phyloP scores from a whole-genome alignment of 2,888 invertebrate genomes.

The Zygogramma bicolorata region DNA sequence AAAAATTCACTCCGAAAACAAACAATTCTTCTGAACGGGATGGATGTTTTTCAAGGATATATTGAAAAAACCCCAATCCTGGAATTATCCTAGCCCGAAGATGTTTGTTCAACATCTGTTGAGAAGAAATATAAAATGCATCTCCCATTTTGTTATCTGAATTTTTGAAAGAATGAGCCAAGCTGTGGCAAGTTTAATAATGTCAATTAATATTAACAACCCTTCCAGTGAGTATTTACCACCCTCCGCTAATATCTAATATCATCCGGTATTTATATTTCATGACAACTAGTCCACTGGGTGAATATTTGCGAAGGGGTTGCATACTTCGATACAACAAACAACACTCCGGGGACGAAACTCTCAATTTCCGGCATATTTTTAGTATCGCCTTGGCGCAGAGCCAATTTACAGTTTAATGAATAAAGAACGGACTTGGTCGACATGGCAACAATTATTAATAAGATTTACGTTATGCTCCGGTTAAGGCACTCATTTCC shows the following conservation, averaged over 20 bases:
- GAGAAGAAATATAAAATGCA: no score
- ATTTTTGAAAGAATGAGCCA: background rate
- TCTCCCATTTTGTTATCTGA: no score
- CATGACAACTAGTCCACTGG: constrained; percentile 40
- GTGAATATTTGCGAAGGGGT: constrained; percentile 53
- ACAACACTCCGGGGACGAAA: constrained; percentile 58
- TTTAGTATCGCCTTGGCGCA: constrained; percentile 42
- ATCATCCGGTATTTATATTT: constrained; percentile 29
- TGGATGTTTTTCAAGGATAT: background rate
- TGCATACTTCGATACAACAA: constrained; percentile 48
- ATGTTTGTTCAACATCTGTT: no score
- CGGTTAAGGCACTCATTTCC: constrained; percentile 54
- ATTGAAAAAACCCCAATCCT: background rate
- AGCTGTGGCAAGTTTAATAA: background rate
- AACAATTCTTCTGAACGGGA: background rate
- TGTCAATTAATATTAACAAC: constrained; percentile 6
- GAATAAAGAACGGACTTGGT: constrained; percentile 46
- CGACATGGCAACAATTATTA: constrained; percentile 48
- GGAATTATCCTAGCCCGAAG: no score
- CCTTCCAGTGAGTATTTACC: background rate
- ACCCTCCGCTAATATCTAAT: background rate
- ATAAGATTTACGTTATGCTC: constrained; percentile 55
- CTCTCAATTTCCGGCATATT: constrained; percentile 61
- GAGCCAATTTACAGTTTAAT: constrained; percentile 51
- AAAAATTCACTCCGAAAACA: background rate